phyloP scores from a whole-genome alignment of 2,113 vertebrate species.

The Abramis brama region DNA sequence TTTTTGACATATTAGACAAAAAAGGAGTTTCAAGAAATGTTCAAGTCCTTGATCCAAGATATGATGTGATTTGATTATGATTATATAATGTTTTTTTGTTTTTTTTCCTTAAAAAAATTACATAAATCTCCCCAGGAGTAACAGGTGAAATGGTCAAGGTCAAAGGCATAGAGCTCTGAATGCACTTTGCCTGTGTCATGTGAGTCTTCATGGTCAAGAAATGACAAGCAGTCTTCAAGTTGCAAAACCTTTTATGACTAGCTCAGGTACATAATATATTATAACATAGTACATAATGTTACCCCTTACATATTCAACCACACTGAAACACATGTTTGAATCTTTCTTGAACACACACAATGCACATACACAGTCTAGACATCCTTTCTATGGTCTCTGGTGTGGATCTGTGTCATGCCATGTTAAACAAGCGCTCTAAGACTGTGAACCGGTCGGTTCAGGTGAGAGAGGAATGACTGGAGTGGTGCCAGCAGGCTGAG shows the following conservation, averaged over 20 bases:
- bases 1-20: no score
- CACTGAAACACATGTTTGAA: background rate
- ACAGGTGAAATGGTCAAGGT: background rate
- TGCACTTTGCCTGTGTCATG: background rate
- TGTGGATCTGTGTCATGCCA: background rate
- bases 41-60: no score
- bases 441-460: slow-evolving; percentile 71
- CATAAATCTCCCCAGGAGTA: background rate
- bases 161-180: background rate
- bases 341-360: background rate
- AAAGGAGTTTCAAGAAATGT: no score
- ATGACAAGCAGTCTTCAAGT: slow-evolving; percentile 10
- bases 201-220: slow-evolving; percentile 2
- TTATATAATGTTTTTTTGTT: no score
- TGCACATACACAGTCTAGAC: background rate
- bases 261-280: slow-evolving; percentile 10
- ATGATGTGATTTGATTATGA: no score
- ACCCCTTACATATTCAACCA: background rate
- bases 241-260: background rate
- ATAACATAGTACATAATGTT: slow-evolving; percentile 16
- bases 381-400: background rate
- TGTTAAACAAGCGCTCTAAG: background rate
- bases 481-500: slow-evolving; percentile 52
- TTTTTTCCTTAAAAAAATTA: no score
- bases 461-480: slow-evolving; percentile 64